Base-by-base conservation (phyloP, 2,888 invertebrate genomes). In the Andrena flavipes region DNA sequence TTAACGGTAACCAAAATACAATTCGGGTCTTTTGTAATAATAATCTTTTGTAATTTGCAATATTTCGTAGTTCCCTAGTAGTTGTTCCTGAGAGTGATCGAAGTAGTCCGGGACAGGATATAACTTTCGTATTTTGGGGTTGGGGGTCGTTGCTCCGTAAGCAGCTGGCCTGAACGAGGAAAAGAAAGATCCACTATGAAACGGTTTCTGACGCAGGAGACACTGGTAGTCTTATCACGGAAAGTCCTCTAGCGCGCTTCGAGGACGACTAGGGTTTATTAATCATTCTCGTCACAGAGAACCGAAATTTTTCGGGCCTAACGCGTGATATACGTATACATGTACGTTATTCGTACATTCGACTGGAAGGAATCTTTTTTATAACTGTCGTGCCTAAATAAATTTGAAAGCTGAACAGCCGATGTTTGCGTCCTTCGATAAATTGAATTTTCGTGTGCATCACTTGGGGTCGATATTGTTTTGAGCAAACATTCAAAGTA, bases 201-300 rank as follows among this genome's bases (percentile, higher is more conserved):
- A 54, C 60, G 51, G 65, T 49, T 64, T 65, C 59, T 26, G 63
- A 64, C 48, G 76, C 26, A 23, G 16, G 30, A 42, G 20, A 5
- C 26, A n/a, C 54, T 2, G 63, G 8, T 5, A 16, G 10, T 20
- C 26, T 80, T 26, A 51, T 65, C 76, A 54, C 29, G 63, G 33
- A 42, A 51, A 59, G 20, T 60, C 20, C 33, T 30, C 35, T 60
- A 23, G 26, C 6, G n/a, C n/a, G 10, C 7, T 48, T 23, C 23
- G 48, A 1, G 33, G 2, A 35, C 26, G 6, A 13, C 10, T 5
- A 54, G 68, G 7, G 33, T 60, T 71, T 78, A 60, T 79, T 82
- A 74, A 51, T 82, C 82, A 82, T 71, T 62, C 82, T 30, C n/a
- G 64, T 81, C 81, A 68, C 67, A 29, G 30, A 6, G 60, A 56